Evolutionary conservation across 2,888 invertebrate genomes (phyloP).

Genomic region (Drosophila maculinotata): DNA sequence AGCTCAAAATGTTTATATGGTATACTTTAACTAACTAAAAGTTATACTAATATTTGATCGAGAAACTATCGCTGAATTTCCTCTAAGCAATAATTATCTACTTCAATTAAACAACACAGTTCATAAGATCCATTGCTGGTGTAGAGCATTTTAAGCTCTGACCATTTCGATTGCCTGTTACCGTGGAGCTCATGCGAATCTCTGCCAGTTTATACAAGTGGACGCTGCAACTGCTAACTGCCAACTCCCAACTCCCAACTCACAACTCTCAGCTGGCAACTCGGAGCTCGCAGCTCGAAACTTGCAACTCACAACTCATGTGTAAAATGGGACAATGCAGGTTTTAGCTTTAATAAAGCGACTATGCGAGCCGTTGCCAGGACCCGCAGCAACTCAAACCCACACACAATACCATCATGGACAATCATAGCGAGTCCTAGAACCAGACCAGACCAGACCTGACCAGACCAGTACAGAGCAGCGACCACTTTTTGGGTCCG

Average conservation of each 20-base stretch:
- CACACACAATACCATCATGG: constrained; percentile 30
- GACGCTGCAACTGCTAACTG: constrained; percentile 14
- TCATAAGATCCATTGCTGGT: not conserved
- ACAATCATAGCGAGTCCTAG: constrained; percentile 26
- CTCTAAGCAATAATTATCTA: no score
- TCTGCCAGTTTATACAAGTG: constrained; percentile 59
- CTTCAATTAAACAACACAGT: not conserved
- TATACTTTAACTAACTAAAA: no score
- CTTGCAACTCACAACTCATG: constrained; percentile 61
- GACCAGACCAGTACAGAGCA: constrained; percentile 1
- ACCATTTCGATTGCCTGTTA: constrained; percentile 56
- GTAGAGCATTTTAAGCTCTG: constrained; percentile 49
- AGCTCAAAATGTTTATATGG: no score
- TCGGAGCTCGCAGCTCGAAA: constrained; percentile 22
- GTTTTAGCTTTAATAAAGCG: constrained; percentile 79
- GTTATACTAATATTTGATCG: no score
- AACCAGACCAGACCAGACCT: constrained; percentile 3
- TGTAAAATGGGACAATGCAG: constrained; percentile 73
- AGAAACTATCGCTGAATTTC: no score
- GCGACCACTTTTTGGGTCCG: constrained; percentile 62
- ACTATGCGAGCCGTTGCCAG: constrained; percentile 50
- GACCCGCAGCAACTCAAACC: constrained; percentile 23
- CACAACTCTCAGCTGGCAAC: constrained; percentile 24
- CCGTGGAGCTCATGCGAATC: constrained; percentile 53
- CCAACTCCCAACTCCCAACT: constrained; percentile 23